Percentiles rank a stretch among this genome's conserved stretches.
Conservation (phyloP, 37 sponge, comb jelly and placozoan species). For the Diacarnus erythraeanus region DNA sequence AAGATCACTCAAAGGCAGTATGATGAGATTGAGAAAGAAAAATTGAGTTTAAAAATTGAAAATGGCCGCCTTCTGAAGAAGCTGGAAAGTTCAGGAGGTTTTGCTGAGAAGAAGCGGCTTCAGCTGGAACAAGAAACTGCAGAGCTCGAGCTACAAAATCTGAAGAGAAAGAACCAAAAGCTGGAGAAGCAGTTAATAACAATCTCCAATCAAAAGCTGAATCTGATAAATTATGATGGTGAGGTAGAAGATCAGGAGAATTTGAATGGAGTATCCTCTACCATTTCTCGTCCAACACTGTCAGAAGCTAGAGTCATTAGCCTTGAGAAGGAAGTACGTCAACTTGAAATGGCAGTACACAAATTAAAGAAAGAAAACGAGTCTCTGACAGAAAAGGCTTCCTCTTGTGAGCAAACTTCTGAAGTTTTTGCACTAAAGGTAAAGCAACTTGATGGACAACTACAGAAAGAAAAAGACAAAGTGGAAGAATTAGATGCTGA, state of each 20-base stretch:
- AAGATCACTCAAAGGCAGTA: conserved; percentile 24
- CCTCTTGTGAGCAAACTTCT: conserved; percentile 15
- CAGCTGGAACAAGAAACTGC: conserved; percentile 35
- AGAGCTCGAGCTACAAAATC: conserved; percentile 50
- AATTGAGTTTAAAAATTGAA: conserved; percentile 44
- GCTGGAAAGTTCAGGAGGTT: conserved; percentile 17
- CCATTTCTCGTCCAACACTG: conserved; percentile 6
- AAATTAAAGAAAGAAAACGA: conserved; percentile 13
- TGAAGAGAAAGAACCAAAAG: conserved; percentile 34
- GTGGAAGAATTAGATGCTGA: conserved; percentile 3
- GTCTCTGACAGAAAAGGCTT: conserved; percentile 1
- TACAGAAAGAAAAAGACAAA: conserved; percentile 13
- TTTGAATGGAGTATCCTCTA: background rate
- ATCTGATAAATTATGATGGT: conserved; percentile 1
- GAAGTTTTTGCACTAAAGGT: conserved; percentile 11
- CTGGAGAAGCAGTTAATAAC: conserved; percentile 38
- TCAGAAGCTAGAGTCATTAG: conserved; percentile 27
- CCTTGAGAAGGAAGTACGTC: conserved; percentile 33
- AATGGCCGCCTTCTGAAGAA: conserved; percentile 34
- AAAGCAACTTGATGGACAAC: conserved; percentile 19
- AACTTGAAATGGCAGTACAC: background rate
- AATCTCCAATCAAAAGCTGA: conserved; percentile 11
- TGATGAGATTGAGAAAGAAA: conserved; percentile 46
- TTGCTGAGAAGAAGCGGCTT: conserved; percentile 22
- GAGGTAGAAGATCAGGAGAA: background rate